Evolutionary conservation across 1,140 invertebrate species (phyloP).

Genomic region (Ceratosolen fusciceps): DNA sequence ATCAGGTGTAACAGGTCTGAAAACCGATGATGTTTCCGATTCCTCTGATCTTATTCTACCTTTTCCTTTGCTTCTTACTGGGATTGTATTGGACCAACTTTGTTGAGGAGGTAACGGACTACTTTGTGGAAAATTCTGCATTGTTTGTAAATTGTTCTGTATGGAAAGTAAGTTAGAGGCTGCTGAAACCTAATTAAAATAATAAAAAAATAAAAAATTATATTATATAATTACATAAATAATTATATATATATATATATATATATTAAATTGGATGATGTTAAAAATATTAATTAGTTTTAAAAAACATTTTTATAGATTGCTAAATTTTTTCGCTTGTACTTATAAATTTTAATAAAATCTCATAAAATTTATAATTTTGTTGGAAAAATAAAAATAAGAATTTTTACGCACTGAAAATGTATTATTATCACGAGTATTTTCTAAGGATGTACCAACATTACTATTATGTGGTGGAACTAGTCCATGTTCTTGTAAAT

Average conservation of each 20-base stretch:
- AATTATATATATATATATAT: background rate
- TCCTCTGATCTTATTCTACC: conserved; percentile 71
- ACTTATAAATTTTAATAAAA: no score
- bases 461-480: conserved; percentile 57
- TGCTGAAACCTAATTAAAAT: conserved; percentile 54
- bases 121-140: conserved; percentile 63
- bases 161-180: conserved; percentile 57
- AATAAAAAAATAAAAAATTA: background rate
- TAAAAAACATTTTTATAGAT: no score
- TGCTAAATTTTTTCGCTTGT: no score
- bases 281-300: background rate
- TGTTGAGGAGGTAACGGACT: conserved; percentile 58
- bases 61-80: conserved; percentile 69
- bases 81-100: conserved; percentile 71
- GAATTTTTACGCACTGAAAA: conserved; percentile 63
- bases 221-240: conserved; percentile 2
- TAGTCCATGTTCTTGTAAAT: conserved; percentile 70
- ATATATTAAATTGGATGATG: background rate
- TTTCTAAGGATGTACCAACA: conserved; percentile 63
- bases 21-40: conserved; percentile 59
- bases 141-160: conserved; percentile 63
- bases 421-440: conserved; percentile 71
- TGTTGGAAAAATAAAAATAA: background rate
- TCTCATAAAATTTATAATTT: no score
- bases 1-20: conserved; percentile 72